Evolutionary conservation across 2,113 vertebrate genomes (phyloP).

Genomic region (Antigone vipio): DNA sequence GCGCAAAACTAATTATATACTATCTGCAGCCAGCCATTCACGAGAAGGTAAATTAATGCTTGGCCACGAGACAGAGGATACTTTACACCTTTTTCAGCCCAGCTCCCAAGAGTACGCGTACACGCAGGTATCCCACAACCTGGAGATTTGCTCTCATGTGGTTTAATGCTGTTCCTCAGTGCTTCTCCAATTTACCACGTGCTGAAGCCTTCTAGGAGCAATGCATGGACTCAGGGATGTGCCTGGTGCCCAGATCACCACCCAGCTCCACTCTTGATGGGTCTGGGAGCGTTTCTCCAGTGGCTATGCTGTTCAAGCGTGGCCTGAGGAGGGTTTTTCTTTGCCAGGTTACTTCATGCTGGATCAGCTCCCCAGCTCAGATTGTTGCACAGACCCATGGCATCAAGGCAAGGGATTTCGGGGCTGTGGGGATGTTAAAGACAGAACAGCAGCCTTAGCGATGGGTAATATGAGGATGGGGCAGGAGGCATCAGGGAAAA

Average conservation of each 20-base stretch:
- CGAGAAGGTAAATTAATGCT: neutral
- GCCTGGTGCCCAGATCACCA: neutral
- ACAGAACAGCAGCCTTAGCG: neutral
- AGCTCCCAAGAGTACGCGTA: accelerated
- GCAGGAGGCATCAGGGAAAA: neutral
- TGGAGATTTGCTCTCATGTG: accelerated
- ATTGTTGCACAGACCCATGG: neutral
- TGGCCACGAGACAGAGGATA: neutral
- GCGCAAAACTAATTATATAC: neutral
- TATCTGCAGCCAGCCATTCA: neutral
- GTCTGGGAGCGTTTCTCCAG: accelerated
- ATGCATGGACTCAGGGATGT: neutral
- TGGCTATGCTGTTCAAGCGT: accelerated
- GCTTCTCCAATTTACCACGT: accelerated
- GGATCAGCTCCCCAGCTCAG: neutral
- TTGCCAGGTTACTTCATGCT: neutral
- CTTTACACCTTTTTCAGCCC: neutral
- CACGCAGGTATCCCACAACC: neutral
- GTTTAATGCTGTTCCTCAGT: neutral
- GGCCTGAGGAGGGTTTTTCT: neutral
- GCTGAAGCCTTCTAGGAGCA: neutral
- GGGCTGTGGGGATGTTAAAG: neutral
- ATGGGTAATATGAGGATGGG: neutral
- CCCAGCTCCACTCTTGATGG: neutral
- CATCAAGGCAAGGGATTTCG: neutral